These are phyloP conservation scores for Stegodyphus dumicola DNA, from an alignment of 1,140 invertebrate genomes.

Conservation along the genomic window DNA sequence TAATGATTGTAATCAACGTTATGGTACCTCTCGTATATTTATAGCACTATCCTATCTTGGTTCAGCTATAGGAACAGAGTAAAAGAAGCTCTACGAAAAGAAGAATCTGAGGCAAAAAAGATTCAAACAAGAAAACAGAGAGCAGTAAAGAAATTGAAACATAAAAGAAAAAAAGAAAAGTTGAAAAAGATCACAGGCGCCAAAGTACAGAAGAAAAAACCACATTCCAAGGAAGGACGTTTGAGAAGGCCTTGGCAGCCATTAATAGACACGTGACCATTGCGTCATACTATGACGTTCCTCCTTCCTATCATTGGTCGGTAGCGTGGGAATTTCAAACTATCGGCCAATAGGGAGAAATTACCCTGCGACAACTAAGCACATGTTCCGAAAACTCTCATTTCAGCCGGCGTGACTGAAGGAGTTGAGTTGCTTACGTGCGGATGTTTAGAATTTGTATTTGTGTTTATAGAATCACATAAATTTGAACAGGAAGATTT, in stretches of 20 bases:
- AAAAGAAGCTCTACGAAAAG: no score
- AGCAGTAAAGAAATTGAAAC: neutral
- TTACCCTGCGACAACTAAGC: conserved; percentile 33
- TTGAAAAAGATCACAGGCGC: conserved; percentile 52
- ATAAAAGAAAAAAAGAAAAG: conserved; percentile 31
- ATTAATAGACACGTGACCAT: conserved; percentile 46
- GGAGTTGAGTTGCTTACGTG: conserved; percentile 37
- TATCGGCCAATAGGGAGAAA: conserved; percentile 39
- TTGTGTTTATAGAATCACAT: neutral
- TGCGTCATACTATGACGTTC: conserved; percentile 45
- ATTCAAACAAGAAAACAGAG: neutral
- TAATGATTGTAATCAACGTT: no score
- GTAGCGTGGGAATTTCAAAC: conserved; percentile 59
- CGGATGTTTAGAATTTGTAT: neutral
- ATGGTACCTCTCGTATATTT: no score
- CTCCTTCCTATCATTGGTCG: conserved; percentile 47
- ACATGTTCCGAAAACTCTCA: conserved; percentile 55
- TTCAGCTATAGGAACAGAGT: no score
- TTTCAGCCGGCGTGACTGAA: conserved; percentile 45
- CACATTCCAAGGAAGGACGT: conserved; percentile 56
- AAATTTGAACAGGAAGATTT: neutral
- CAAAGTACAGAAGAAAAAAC: conserved; percentile 29
- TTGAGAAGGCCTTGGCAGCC: conserved; percentile 60
- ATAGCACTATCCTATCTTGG: no score
- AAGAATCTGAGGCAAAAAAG: no score